Evolutionary conservation across 2,888 invertebrate species (phyloP).

Genomic region (Onchidella celtica): DNA sequence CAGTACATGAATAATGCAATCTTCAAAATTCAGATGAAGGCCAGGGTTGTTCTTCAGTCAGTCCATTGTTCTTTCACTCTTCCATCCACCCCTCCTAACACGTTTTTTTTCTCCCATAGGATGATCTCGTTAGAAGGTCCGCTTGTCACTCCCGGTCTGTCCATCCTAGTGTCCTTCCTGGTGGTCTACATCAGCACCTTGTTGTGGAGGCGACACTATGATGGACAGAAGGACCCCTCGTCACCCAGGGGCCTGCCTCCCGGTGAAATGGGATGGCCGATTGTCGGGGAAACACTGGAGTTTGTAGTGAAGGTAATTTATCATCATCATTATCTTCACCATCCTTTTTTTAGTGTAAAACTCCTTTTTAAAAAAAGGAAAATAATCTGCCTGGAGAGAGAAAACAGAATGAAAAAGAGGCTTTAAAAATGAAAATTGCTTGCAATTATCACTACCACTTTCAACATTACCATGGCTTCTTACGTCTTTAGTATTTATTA

Average conservation of each 20-base stretch:
- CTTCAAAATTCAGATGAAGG: no score
- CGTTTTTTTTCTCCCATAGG: no score
- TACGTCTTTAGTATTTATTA: no score
- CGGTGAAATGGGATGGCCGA: conserved; percentile 73
- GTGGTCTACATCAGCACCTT: conserved; percentile 22
- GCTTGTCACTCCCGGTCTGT: background rate
- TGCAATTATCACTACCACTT: background rate
- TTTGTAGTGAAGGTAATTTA: conserved; percentile 55
- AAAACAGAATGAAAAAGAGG: no score
- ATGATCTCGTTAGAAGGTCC: background rate
- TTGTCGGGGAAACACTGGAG: conserved; percentile 74
- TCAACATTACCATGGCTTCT: background rate
- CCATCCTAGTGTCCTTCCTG: background rate
- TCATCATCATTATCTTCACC: background rate
- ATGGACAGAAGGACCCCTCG: conserved; percentile 45
- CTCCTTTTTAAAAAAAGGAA: no score
- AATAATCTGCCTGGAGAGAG: no score
- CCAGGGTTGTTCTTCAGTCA: no score
- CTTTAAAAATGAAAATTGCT: no score
- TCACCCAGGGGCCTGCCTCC: conserved; percentile 72
- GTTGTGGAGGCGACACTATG: conserved; percentile 55
- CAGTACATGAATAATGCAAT: background rate
- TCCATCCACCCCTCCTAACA: no score
- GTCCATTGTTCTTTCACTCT: no score
- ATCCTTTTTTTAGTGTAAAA: background rate